phyloP scores from a whole-genome alignment of 2,888 invertebrate genomes.

The Branchipolynoe longqiensis region DNA sequence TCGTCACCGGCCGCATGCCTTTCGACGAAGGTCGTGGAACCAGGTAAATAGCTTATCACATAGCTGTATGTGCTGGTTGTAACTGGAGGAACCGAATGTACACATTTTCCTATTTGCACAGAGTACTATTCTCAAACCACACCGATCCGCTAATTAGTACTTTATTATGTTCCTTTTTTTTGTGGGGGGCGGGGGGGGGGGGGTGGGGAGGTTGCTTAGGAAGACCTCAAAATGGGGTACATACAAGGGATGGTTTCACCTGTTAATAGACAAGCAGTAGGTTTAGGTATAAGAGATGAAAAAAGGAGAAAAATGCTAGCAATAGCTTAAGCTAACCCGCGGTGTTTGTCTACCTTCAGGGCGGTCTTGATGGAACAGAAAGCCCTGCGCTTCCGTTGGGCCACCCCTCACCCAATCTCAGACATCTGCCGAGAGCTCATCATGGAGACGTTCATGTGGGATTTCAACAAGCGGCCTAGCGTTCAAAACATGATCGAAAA shows the following conservation, averaged over 20 bases:
- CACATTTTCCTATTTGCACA: too few relatives aligned
- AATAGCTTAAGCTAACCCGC: too few relatives aligned
- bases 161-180: not conserved
- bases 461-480: slow-evolving; percentile 70
- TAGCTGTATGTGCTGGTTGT: too few relatives aligned
- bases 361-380: slow-evolving; percentile 79
- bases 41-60: slow-evolving; percentile 64
- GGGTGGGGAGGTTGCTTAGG: too few relatives aligned
- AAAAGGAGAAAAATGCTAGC: too few relatives aligned
- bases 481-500: not conserved
- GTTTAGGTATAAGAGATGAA: too few relatives aligned
- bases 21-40: slow-evolving; percentile 82
- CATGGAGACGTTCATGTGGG: slow-evolving; percentile 73
- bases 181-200: too few relatives aligned
- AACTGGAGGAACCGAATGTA: too few relatives aligned
- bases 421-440: slow-evolving; percentile 73
- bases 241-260: too few relatives aligned
- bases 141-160: not conserved
- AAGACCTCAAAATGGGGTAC: too few relatives aligned
- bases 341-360: not conserved
- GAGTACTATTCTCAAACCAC: too few relatives aligned
- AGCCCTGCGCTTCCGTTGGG: slow-evolving; percentile 77
- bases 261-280: too few relatives aligned
- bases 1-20: slow-evolving; percentile 83
- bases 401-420: slow-evolving; percentile 72